Percentiles rank a stretch among this genome's conserved stretches.
Conservation (phyloP, 2,888 invertebrate species). For the Brachycybe producta region DNA sequence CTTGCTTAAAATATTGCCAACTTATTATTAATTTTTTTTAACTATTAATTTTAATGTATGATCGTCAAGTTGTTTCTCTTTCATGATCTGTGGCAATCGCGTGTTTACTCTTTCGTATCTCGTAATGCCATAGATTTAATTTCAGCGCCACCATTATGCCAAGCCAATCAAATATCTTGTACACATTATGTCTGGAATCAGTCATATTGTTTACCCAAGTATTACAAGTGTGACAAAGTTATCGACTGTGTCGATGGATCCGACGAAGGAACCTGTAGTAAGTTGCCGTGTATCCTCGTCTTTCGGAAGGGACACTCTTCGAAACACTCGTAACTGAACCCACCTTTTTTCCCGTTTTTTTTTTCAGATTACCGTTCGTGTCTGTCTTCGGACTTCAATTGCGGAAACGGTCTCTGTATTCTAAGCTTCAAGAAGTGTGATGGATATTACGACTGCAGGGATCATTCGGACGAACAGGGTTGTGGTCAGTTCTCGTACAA, state of each 20-base stretch:
- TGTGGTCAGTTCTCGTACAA: constrained; percentile 45
- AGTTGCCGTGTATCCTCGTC: constrained; percentile 40
- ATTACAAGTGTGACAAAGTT: constrained; percentile 86
- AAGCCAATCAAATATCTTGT: constrained; percentile 70
- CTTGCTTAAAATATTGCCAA: not conserved
- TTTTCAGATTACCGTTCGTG: constrained; percentile 72
- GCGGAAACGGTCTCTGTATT: constrained; percentile 68
- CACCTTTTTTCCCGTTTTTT: not conserved
- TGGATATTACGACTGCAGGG: constrained; percentile 70
- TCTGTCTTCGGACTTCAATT: constrained; percentile 73
- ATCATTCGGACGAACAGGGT: constrained; percentile 59
- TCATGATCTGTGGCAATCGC: too few relatives aligned
- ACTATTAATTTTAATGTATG: constrained; percentile 19
- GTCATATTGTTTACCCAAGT: constrained; percentile 86
- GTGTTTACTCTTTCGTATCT: too few relatives aligned
- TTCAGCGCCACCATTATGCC: constrained; percentile 85
- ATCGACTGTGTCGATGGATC: constrained; percentile 90
- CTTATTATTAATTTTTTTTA: not conserved
- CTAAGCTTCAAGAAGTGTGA: constrained; percentile 81
- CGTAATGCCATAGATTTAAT: too few relatives aligned
- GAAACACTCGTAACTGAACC: not conserved
- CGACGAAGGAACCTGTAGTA: constrained; percentile 90
- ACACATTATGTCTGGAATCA: constrained; percentile 89
- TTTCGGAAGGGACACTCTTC: not conserved
- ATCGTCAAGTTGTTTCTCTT: too few relatives aligned